A percentile compares a stretch with the other conserved stretches of the same genome.
Conservation (phyloP, 2,888 invertebrate genomes). For the Ophioninae sp. region DNA sequence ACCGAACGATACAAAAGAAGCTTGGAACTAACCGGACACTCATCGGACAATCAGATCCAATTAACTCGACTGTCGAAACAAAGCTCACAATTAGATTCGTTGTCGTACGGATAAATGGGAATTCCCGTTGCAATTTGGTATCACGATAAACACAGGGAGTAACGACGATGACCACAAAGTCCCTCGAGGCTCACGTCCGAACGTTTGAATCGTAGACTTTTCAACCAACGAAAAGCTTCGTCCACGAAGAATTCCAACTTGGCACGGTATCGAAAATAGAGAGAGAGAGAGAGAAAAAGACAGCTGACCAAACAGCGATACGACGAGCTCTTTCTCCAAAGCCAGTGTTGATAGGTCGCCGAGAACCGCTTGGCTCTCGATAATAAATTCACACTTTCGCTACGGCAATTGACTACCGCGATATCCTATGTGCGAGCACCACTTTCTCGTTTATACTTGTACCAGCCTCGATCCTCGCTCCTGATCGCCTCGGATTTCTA, state of each 20-base stretch:
- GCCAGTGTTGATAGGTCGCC: slow-evolving; percentile 54
- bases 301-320: slow-evolving; percentile 75
- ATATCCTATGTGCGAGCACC: slow-evolving; percentile 35
- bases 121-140: slow-evolving; percentile 8
- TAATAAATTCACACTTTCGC: slow-evolving; percentile 74
- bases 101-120: neutral
- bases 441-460: slow-evolving; percentile 28
- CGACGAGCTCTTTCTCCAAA: slow-evolving; percentile 47
- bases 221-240: neutral
- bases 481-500: slow-evolving; percentile 35
- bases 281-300: slow-evolving; percentile 10
- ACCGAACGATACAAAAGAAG: neutral
- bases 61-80: neutral
- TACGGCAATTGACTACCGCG: slow-evolving; percentile 69
- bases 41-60: neutral
- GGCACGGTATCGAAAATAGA: slow-evolving; percentile 18
- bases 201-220: slow-evolving; percentile 6
- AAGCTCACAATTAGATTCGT: neutral
- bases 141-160: slow-evolving; percentile 21
- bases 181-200: slow-evolving; percentile 16
- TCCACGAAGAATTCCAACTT: slow-evolving; percentile 33
- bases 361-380: slow-evolving; percentile 46
- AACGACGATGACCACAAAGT: neutral
- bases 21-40: neutral
- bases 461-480: slow-evolving; percentile 38